Conservation (phyloP, 37 sponge, comb jelly and placozoan species). For the Halichondria panicea region DNA sequence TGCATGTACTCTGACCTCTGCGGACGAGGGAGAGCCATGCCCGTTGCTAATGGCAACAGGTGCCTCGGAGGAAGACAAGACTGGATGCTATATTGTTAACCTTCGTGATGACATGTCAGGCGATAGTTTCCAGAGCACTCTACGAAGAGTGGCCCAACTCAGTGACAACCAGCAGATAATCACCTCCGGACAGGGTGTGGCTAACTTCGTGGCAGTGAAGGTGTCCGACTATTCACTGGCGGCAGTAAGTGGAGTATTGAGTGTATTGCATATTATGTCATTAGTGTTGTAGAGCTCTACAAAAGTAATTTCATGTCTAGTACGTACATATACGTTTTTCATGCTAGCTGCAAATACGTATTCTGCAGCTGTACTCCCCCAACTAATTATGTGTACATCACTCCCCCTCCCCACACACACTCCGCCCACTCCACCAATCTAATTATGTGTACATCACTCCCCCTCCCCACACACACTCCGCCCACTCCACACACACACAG, state of each 20-base stretch:
- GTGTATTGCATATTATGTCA: background rate
- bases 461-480: no score
- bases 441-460: no score
- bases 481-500: no score
- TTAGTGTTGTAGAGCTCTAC: background rate
- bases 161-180: conserved; percentile 18
- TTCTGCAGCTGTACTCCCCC: background rate
- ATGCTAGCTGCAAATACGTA: background rate
- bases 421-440: no score
- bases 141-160: background rate
- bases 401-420: no score
- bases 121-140: conserved; percentile 4
- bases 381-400: background rate
- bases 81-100: conserved; percentile 51
- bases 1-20: background rate
- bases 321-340: background rate
- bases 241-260: conserved; percentile 14
- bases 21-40: conserved; percentile 1
- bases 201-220: conserved; percentile 47
- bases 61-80: conserved; percentile 28
- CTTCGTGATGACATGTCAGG: conserved; percentile 25
- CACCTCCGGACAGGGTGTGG: conserved; percentile 27
- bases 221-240: conserved; percentile 27
- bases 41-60: conserved; percentile 38
- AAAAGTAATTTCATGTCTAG: no score